Base-by-base conservation (phyloP, 2,888 invertebrate species). In the Spodoptera picta region DNA sequence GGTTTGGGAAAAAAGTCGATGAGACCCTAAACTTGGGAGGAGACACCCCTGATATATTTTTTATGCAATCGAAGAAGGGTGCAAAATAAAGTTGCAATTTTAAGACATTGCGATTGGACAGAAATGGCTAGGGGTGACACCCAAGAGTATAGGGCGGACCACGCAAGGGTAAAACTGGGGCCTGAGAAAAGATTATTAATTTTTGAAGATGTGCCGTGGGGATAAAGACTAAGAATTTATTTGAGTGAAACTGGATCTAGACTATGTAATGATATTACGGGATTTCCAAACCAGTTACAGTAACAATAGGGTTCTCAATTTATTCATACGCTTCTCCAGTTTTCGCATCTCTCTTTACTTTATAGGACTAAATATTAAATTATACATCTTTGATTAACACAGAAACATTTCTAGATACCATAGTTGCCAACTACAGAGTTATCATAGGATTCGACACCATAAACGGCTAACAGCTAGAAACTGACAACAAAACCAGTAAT, bases 11-110 rank as follows among this genome's bases (percentile, higher is more conserved):
- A 73, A 80, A 81, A 80, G 69, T 74, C 75, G 77, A 75, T 79
- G 80, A 81, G 65, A 80, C 74, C 82, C 82, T 82, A 83, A 81
- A 81, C 63, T 83, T 71, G 76, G 76, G 79, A 77, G 72, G 71
- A 65, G 60, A 65, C 77, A 86, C 83, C 89, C 90, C 85, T 80
- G 72, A 79, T 88, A 73, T 82, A 86, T 90, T 90, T 90, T 91
- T 90, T 89, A 88, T 89, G 84, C 81, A 83, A 83, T 83, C 77
- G 72, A 77, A 78, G 79, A 84, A 83, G 88, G 90, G 83, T 75
- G 70, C 70, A 69, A 80, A 82, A 88, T 88, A 88, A 89, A 90
- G 85, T 87, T 86, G 86, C 86, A 83, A 87, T 83, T 87, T 87
- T 86, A 85, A 83, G 85, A 79, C 80, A 70, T 61, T 71, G 69